Conservation (phyloP, 1,140 invertebrate species). For the Panagrolaimus sp. region DNA sequence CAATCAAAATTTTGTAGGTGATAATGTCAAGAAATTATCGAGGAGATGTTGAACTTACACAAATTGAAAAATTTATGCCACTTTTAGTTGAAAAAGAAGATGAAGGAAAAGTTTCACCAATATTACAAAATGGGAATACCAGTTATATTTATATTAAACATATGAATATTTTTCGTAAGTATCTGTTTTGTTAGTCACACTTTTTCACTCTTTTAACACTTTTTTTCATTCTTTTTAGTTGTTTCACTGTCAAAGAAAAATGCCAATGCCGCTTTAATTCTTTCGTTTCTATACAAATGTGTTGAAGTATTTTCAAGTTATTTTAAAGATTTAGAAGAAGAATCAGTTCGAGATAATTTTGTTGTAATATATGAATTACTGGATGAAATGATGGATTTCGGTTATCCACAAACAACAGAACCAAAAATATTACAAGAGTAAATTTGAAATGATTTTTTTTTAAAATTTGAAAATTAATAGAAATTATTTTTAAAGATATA, state of each 20-base stretch:
- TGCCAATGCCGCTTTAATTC: conserved; percentile 90
- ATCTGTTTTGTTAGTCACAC: conserved; percentile 8
- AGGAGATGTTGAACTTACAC: conserved; percentile 89
- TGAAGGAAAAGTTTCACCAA: conserved; percentile 62
- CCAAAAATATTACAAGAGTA: conserved; percentile 92
- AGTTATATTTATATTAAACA: conserved; percentile 98
- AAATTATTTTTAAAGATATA: conserved; percentile 64
- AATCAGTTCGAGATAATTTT: conserved; percentile 98
- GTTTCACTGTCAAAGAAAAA: conserved; percentile 96
- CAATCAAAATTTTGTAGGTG: conserved; percentile 60
- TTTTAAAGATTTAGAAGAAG: conserved; percentile 98
- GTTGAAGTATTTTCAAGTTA: conserved; percentile 94
- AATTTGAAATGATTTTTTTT: too few species aligned
- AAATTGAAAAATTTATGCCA: conserved; percentile 98
- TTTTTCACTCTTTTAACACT: neutral
- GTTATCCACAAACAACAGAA: conserved; percentile 72
- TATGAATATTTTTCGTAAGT: conserved; percentile 80
- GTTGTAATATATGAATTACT: conserved; percentile 96
- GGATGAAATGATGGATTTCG: conserved; percentile 96
- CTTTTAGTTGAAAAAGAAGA: conserved; percentile 78
- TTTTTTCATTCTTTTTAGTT: conserved; percentile 63
- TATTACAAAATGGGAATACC: conserved; percentile 78
- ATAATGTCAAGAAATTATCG: conserved; percentile 95
- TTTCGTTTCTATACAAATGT: conserved; percentile 94
- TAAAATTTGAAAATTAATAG: too few species aligned